These are phyloP conservation scores for Bombus consobrinus DNA, from an alignment of 1,140 invertebrate genomes.

Conservation along the genomic window DNA sequence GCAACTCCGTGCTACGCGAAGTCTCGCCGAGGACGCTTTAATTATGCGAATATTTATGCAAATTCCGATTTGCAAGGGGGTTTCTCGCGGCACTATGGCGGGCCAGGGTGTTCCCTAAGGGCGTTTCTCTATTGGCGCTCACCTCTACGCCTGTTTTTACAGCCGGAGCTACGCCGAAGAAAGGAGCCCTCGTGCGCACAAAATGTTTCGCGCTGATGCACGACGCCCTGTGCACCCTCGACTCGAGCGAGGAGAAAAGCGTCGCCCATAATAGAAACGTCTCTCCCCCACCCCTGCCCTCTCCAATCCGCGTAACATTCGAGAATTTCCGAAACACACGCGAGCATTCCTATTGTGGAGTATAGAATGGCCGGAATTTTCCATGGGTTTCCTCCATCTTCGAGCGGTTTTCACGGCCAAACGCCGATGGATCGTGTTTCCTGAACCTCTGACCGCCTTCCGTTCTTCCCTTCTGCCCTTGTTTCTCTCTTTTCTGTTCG, in stretches of 20 bases:
- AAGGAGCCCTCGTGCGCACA: constrained; percentile 72
- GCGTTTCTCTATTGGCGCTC: constrained; percentile 9
- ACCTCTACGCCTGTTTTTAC: neutral
- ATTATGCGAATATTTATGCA: too few relatives aligned
- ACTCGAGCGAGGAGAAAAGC: constrained; percentile 57
- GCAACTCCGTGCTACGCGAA: too few relatives aligned
- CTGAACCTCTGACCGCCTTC: constrained; percentile 7
- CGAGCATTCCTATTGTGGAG: constrained; percentile 72
- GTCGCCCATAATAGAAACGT: constrained; percentile 78
- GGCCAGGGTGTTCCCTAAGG: constrained; percentile 16
- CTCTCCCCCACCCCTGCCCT: constrained; percentile 36
- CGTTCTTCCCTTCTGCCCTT: neutral
- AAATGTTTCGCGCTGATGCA: constrained; percentile 68
- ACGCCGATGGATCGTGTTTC: constrained; percentile 72
- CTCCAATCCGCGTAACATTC: constrained; percentile 58
- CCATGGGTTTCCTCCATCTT: constrained; percentile 74
- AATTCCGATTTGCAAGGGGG: neutral
- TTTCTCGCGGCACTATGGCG: constrained; percentile 42
- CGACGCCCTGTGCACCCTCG: constrained; percentile 69
- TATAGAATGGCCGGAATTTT: constrained; percentile 75
- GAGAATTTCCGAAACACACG: constrained; percentile 70
- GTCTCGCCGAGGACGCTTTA: too few relatives aligned
- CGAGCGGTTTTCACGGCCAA: constrained; percentile 60
- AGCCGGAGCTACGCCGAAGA: constrained; percentile 73
- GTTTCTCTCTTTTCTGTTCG: neutral